These are phyloP conservation scores for Accipiter cooperii DNA, from an alignment of 2,113 vertebrate genomes.

Conservation along the genomic window DNA sequence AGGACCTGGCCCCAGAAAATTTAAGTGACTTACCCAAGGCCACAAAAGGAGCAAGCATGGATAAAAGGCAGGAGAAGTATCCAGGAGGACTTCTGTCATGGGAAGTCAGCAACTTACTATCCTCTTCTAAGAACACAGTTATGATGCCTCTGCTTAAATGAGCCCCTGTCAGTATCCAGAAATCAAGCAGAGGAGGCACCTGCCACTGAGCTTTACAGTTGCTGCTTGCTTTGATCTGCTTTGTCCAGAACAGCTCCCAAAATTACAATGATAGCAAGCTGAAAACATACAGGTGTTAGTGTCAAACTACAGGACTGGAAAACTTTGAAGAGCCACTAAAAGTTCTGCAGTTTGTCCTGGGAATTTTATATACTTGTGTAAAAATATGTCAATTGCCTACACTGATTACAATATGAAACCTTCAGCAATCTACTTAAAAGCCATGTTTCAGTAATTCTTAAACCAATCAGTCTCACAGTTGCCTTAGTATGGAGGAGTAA, in stretches of 20 bases:
- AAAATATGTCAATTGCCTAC: neutral
- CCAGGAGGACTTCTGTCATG: neutral
- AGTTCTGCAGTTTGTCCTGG: neutral
- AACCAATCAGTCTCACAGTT: neutral
- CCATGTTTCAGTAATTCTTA: neutral
- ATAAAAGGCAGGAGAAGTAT: neutral
- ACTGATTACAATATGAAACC: neutral
- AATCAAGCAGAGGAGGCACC: neutral
- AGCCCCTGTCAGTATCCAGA: neutral
- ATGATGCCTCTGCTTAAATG: neutral
- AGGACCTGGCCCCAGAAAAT: neutral
- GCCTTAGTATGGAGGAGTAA: neutral
- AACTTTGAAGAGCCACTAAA: neutral
- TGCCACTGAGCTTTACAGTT: neutral
- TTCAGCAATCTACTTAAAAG: neutral
- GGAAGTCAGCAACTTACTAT: neutral
- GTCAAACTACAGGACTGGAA: neutral
- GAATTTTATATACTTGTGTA: neutral
- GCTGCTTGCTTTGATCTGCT: conserved; percentile 5
- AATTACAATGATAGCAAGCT: neutral
- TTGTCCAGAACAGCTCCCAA: neutral
- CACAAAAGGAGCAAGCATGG: neutral
- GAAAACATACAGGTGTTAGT: neutral
- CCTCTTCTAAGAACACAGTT: neutral
- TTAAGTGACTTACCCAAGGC: neutral